Evolutionary conservation across 1,140 invertebrate species (phyloP).

Genomic region (Drosophila lini): DNA sequence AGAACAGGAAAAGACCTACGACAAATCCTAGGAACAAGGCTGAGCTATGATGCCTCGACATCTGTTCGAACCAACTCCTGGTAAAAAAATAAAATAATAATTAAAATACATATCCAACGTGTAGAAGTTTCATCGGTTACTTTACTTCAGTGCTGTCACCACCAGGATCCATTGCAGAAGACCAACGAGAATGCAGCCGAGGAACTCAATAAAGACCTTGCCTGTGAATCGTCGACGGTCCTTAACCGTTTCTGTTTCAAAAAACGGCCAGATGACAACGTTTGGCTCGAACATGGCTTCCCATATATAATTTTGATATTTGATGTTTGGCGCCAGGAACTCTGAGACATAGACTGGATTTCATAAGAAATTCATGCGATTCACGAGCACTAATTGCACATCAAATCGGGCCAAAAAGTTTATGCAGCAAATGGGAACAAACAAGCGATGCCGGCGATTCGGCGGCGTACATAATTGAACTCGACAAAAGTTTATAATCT

Average conservation of each 20-base stretch:
- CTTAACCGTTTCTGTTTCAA: constrained; percentile 3
- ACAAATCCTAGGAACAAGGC: constrained; percentile 24
- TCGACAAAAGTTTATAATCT: constrained; percentile 74
- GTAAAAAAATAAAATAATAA: no score
- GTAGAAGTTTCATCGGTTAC: no score
- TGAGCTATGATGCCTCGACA: not conserved
- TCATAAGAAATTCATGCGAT: constrained; percentile 7
- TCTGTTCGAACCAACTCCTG: not conserved
- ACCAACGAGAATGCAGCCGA: not conserved
- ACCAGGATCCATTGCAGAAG: constrained; percentile 37
- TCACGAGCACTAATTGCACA: constrained; percentile 37
- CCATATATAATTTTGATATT: constrained; percentile 12
- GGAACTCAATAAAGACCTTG: constrained; percentile 12
- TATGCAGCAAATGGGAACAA: constrained; percentile 30
- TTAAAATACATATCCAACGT: not conserved
- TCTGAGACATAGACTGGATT: not conserved
- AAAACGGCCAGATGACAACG: constrained; percentile 22
- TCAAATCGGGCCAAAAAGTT: constrained; percentile 41
- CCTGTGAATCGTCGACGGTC: constrained; percentile 26
- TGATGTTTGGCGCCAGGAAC: constrained; percentile 3
- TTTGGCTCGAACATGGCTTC: constrained; percentile 50
- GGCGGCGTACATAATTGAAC: constrained; percentile 67
- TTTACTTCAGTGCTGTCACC: constrained; percentile 14
- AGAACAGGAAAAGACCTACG: constrained; percentile 18
- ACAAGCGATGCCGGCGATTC: constrained; percentile 26